Evolutionary conservation across 1,140 invertebrate species (phyloP), one percentile per base, ranked within the genome.

Genomic region (Conopomorpha cramerella): DNA sequence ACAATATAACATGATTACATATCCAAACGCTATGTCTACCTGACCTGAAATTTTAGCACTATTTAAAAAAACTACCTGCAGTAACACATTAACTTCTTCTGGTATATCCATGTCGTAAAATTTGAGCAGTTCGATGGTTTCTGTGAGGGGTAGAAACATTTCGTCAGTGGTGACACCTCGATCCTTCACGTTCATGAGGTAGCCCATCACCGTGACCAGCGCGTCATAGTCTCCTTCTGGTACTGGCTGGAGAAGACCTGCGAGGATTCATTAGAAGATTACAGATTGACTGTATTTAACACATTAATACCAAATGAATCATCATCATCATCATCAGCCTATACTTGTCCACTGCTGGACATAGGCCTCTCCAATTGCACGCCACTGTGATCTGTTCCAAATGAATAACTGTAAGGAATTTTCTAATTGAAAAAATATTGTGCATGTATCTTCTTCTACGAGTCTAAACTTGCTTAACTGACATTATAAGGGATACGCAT

Each of bases 81-180:
- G 66, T 31, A 92, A 77, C 7, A 93, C 89, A 60, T 92, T 92
- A 1, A 93, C 87, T 80, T 91, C 89, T 72, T 93, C 91, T 6
- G 90, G 89, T 49, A 93, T 89, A 58, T 93, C 90, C 81, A 92
- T 90, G 50, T 93, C 91, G 53, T 93, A 93, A 59, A 88, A 89
- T 61, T 92, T 91, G 0, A 93, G 64, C 4, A 93, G 68, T 57
- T 92, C 87, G 36, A 93, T 91, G 3, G 89, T 93, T 55, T 95
- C 89, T 43, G 92, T 89, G 27, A 98, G 71, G 0, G 95, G 95
- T 43, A 92, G 90, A 64, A 98, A 98, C 92, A 98, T 96, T 46
- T 92, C 91, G 53, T 93, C 90, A 0, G 90, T 92, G 3, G 82
- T 85, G 16, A 80, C 70, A 39, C 89, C 84, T 30, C 90, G 72